Evolutionary conservation across 2,888 invertebrate species (phyloP).

Genomic region (Liodrosophila aerea): DNA sequence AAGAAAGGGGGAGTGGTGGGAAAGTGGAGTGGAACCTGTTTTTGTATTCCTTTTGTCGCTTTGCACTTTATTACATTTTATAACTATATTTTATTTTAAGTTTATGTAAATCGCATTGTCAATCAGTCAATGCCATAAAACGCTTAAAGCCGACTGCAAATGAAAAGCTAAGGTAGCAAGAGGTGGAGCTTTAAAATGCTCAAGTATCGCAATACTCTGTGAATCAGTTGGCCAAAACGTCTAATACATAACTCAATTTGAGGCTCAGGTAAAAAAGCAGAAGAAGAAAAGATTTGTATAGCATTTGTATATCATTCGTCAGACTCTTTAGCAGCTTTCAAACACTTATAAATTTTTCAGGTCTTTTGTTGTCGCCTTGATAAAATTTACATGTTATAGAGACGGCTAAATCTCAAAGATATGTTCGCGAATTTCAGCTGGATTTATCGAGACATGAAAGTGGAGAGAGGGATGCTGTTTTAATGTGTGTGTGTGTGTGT

Average conservation of each 20-base stretch:
- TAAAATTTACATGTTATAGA: conserved; percentile 27
- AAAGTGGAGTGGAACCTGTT: conserved; percentile 5
- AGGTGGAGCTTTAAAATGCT: conserved; percentile 15
- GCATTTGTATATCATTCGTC: conserved; percentile 2
- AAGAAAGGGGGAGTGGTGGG: background rate
- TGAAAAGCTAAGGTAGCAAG: conserved; percentile 21
- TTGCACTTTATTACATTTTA: conserved; percentile 62
- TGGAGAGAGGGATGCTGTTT: background rate
- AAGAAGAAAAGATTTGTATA: too few relatives aligned
- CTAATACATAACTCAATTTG: conserved; percentile 69
- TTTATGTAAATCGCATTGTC: conserved; percentile 72
- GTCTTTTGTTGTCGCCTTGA: conserved; percentile 59
- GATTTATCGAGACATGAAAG: too few relatives aligned
- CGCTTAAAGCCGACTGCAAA: conserved; percentile 14
- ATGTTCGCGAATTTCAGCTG: too few relatives aligned
- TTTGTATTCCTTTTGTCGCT: conserved; percentile 62
- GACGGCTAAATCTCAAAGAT: too few relatives aligned
- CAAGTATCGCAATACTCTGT: too few relatives aligned
- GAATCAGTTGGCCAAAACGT: conserved; percentile 20
- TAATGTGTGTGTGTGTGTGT: conserved; percentile 1
- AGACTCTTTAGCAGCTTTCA: conserved; percentile 35
- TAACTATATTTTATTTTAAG: conserved; percentile 58
- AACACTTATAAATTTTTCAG: conserved; percentile 37
- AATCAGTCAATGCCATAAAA: conserved; percentile 56
- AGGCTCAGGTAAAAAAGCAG: conserved; percentile 49